Percentiles rank a stretch among this genome's conserved stretches.
phyloP scores from a whole-genome alignment of 2,113 vertebrate genomes.

The Gavia stellata region DNA sequence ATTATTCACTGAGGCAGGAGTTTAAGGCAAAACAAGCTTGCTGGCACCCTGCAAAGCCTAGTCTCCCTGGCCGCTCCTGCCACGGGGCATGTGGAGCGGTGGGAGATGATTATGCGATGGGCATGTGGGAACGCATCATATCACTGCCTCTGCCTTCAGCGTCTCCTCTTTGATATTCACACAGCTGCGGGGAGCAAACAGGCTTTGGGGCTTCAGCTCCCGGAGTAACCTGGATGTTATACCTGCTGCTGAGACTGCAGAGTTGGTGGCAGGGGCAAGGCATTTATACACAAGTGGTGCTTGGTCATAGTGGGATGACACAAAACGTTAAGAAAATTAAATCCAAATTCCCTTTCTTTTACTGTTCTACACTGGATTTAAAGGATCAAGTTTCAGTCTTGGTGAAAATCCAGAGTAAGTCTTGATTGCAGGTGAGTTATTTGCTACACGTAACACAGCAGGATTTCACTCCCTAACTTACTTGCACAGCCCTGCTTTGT shows the following conservation, averaged over 20 bases:
- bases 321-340: not conserved
- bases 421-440: not conserved
- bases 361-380: not conserved
- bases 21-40: not conserved
- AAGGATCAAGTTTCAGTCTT: not conserved
- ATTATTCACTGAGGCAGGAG: not conserved
- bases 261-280: not conserved
- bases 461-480: not conserved
- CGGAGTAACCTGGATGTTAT: not conserved
- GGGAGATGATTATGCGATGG: not conserved
- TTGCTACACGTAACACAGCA: not conserved
- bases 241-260: not conserved
- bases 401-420: not conserved
- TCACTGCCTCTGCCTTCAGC: not conserved
- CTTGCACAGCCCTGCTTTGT: not conserved
- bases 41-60: not conserved
- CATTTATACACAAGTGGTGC: not conserved
- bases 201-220: not conserved
- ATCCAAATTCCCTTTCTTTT: not conserved
- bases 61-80: not conserved
- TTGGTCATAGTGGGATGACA: not conserved
- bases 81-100: fast-evolving
- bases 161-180: not conserved
- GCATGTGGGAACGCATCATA: not conserved
- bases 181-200: not conserved